Percentiles rank a stretch among this genome's conserved stretches.
These are phyloP conservation scores for Penaeus vannamei DNA, from an alignment of 1,140 invertebrate genomes.

Conservation along the genomic window DNA sequence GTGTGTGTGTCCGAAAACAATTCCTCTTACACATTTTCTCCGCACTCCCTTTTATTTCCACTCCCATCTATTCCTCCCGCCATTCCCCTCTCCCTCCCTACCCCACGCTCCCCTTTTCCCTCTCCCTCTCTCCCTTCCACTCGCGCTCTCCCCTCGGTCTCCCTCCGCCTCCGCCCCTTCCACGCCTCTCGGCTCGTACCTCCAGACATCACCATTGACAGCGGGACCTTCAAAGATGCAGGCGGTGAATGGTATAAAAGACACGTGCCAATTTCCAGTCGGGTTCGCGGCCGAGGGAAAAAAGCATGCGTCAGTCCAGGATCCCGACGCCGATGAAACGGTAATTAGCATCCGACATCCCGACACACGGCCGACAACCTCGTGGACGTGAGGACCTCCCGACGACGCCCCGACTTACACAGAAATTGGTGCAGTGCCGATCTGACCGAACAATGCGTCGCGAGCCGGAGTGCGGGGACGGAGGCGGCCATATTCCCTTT, in stretches of 20 bases:
- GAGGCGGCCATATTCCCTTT: too few species aligned
- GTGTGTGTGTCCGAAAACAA: neutral
- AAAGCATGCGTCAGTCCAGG: constrained; percentile 62
- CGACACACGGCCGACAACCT: constrained; percentile 62
- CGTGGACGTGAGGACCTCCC: constrained; percentile 2
- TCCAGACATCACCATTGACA: constrained; percentile 56
- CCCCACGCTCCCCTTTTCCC: neutral
- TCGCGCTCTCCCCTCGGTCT: neutral
- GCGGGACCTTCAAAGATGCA: constrained; percentile 63
- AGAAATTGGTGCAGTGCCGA: neutral
- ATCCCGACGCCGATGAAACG: constrained; percentile 64
- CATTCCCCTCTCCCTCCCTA: neutral
- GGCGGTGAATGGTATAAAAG: constrained; percentile 65
- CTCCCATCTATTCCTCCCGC: neutral
- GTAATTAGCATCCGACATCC: constrained; percentile 62
- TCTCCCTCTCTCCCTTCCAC: neutral
- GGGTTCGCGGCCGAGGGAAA: constrained; percentile 63
- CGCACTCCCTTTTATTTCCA: neutral
- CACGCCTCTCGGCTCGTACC: constrained; percentile 12
- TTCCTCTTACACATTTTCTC: neutral
- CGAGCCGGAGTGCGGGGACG: too few species aligned
- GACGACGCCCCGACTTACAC: neutral
- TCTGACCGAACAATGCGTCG: too few species aligned
- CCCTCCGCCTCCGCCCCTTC: neutral
- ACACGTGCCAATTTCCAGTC: constrained; percentile 66